Base-by-base conservation (phyloP, 37 sponge, comb jelly and placozoan genomes). In the Tethya wilhelma region DNA sequence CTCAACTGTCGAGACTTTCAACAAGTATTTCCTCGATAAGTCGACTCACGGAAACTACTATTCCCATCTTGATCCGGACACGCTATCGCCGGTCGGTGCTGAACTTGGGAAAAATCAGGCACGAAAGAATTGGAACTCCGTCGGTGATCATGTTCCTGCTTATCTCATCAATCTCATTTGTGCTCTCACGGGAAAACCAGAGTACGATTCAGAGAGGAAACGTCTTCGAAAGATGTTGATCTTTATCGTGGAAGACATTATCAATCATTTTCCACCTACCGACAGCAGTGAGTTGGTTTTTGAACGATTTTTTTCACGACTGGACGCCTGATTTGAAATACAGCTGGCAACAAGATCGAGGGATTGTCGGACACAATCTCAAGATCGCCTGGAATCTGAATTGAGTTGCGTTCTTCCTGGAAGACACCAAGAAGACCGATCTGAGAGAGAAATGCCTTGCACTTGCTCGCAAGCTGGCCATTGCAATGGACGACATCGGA, bases 351-450 rank as follows among this genome's bases (percentile, higher is more conserved):
- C 45, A 71, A 44, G 73, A 71, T 44, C 73, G 73, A 44, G 73
- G 73, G 25, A 71, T 71, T 20, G 30, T 71, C n/a, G 73, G 73
- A 25, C 73, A 71, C 73, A 43, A 71, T 49, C 73, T 71, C 32
- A 71, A 71, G 28, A 71, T 71, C 30, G 73, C 73, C 32, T 71
- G 73, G 73, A 71, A 71, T 34, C 49, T 71, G 25, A 71, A n/a
- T 31, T 49, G 73, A 44, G 73, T 71, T 71, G 73, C 73, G 22
- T 71, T 71, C 30, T 71, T 44, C 49, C 46, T 71, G n/a, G 73
- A 71, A n/a, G 23, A n/a, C 11, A 26, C 28, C 26, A 71, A 44
- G 23, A 2, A 31, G 4, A 44, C 23, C 25, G 22, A 40, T 7
- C 31, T 71, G 43, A 45, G 53, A 6, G 32, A 71, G n/a, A 6